These are phyloP conservation scores for Copidosoma floridanum DNA, from an alignment of 1,140 invertebrate genomes.

Conservation along the genomic window DNA sequence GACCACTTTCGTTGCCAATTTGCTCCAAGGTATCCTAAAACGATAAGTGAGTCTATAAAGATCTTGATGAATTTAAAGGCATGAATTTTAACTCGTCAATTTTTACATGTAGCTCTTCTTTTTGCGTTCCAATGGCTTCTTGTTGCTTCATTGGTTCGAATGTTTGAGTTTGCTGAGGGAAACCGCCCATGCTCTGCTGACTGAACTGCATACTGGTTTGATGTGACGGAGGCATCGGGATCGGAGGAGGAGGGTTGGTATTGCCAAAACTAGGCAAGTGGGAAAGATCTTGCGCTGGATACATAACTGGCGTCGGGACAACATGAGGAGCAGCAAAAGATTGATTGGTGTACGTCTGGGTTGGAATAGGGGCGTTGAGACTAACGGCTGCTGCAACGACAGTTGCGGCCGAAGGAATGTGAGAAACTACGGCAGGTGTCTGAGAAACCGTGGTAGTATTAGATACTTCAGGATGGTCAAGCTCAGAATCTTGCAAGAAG, in stretches of 20 bases:
- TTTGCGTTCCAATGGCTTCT: background rate
- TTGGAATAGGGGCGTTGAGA: constrained; percentile 65
- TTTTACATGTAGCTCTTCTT: constrained; percentile 15
- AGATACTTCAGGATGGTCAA: constrained; percentile 68
- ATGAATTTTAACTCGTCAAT: too few relatives aligned
- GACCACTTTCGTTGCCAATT: background rate
- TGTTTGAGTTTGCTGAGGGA: constrained; percentile 32
- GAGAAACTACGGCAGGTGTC: constrained; percentile 44
- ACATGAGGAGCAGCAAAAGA: constrained; percentile 60
- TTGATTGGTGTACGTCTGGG: constrained; percentile 79
- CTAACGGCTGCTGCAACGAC: constrained; percentile 17
- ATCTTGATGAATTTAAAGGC: too few relatives aligned
- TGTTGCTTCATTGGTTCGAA: constrained; percentile 29
- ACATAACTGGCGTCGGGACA: constrained; percentile 38
- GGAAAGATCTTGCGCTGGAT: constrained; percentile 45
- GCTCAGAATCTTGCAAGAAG: constrained; percentile 75
- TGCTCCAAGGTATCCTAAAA: constrained; percentile 6
- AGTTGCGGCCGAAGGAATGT: constrained; percentile 53
- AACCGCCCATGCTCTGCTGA: constrained; percentile 43
- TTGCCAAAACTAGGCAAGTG: constrained; percentile 53
- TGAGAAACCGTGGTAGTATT: constrained; percentile 24
- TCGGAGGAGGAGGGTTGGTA: constrained; percentile 53
- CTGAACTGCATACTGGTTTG: constrained; percentile 47
- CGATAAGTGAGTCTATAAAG: too few relatives aligned
- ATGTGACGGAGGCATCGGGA: constrained; percentile 53